Base-by-base conservation (phyloP, 1,140 invertebrate genomes). In the Delia radicum region DNA sequence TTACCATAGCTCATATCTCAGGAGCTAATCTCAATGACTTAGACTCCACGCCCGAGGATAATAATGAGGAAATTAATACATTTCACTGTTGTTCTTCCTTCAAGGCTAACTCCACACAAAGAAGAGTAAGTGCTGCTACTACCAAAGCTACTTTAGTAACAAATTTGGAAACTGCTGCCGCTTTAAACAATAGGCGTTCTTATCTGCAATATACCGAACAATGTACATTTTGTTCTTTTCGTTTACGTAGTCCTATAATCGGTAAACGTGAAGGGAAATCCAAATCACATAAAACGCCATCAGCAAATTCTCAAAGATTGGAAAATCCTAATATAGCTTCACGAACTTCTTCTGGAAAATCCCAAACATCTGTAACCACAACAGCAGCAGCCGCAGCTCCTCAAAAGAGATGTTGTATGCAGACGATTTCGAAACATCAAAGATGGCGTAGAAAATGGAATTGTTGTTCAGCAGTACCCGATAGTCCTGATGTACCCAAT, bases 401-500 rank as follows among this genome's bases (percentile, higher is more conserved):
- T n/a, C 74, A 77, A 29, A 79, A 82, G 26, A 76, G 79, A 6
- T 82, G 81, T 73, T 80, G 80, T 21, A 77, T 80, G 26, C 82
- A 82, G 74, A 79, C 80, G 5, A 86, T 86, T 31, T 85, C 83
- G 3, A 87, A 87, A 74, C 83, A 86, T 67, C 87, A 87, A 74
- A 80, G 87, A 27, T 87, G 86, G 86, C 81, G 84, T 1, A 80
- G 86, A 72, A 87, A 87, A 86, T 90, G 89, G 89, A 90, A 89
- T 75, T 90, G 89, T 77, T 90, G 89, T 69, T 86, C 87, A 31
- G 87, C 85, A 15, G 88, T 88, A 2, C 89, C 89, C 0, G 89
- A 90, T 74, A 89, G 89, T 83, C 89, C 89, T 0, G 88, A 89
- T 77, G 86, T 88, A 74, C 87, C 87, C 63, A 82, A 85, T 46